Evolutionary conservation across 2,113 vertebrate species (phyloP).

Genomic region (Aphyosemion australe): DNA sequence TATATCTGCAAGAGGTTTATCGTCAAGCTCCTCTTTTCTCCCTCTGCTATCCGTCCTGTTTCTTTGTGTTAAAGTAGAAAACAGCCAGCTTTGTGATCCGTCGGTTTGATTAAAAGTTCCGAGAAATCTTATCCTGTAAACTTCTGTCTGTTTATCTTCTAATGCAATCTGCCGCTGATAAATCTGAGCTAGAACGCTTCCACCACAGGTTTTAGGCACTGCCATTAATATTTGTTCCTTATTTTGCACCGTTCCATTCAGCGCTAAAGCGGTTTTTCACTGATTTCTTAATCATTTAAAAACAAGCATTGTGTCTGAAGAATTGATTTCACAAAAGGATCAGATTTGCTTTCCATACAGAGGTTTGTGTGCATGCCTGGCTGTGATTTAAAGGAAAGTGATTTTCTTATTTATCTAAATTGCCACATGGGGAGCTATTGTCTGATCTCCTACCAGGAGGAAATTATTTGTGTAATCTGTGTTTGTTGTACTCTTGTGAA

Average conservation of each 20-base stretch:
- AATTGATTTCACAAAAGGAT: neutral
- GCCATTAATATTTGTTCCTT: no score
- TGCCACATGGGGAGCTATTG: neutral
- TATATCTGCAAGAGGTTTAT: constrained; percentile 72
- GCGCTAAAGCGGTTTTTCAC: no score
- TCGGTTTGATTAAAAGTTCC: constrained; percentile 61
- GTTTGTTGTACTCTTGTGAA: constrained; percentile 30
- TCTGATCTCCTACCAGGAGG: constrained; percentile 13
- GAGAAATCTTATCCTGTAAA: constrained; percentile 53
- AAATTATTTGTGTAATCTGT: constrained; percentile 21
- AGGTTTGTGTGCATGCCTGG: constrained; percentile 3
- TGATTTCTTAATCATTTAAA: constrained; percentile 1
- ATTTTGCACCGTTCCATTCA: no score
- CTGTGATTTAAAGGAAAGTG: constrained; percentile 1
- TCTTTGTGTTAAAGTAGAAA: neutral
- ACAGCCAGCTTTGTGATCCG: constrained; percentile 36
- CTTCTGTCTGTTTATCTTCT: constrained; percentile 62
- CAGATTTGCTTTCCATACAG: no score
- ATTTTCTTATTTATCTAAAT: constrained; percentile 15
- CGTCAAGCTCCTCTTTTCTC: constrained; percentile 35
- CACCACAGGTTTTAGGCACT: neutral
- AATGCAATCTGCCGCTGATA: constrained; percentile 63
- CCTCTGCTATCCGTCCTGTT: constrained; percentile 27
- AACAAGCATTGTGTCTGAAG: neutral
- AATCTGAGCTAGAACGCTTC: constrained; percentile 46